These are phyloP conservation scores for Zosterops hypoxanthus DNA, from an alignment of 2,113 vertebrate species.

Conservation along the genomic window DNA sequence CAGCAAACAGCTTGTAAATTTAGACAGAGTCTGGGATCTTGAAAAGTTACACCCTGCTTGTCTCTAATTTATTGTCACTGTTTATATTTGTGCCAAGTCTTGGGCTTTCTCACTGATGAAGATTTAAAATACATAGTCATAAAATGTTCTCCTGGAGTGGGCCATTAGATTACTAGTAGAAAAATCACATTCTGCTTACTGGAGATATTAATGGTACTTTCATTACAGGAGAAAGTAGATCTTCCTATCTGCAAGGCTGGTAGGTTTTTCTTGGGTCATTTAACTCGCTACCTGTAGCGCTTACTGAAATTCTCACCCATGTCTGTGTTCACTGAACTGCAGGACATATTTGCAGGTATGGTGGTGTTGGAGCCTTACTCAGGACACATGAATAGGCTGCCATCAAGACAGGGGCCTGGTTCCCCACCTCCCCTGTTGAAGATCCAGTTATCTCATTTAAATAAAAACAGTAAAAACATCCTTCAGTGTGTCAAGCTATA, in stretches of 20 bases:
- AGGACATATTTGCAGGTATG: not conserved
- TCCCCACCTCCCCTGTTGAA: not conserved
- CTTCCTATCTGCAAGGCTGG: not conserved
- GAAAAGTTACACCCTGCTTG: conserved; percentile 31
- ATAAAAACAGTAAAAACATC: not conserved
- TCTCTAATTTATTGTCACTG: conserved; percentile 58
- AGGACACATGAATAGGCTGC: not conserved
- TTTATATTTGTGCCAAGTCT: conserved; percentile 67
- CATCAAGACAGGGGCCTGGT: not conserved
- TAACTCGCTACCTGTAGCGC: not conserved
- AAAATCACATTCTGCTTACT: not conserved
- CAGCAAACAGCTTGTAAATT: conserved; percentile 72
- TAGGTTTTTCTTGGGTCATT: not conserved
- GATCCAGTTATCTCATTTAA: not conserved
- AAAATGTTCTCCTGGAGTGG: conserved; percentile 32
- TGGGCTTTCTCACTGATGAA: conserved; percentile 34
- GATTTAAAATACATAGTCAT: conserved; percentile 63
- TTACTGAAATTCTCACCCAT: not conserved
- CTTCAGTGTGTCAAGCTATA: not conserved
- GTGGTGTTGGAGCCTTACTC: not conserved
- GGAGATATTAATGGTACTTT: not conserved
- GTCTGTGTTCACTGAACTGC: not conserved
- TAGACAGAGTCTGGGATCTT: conserved; percentile 10
- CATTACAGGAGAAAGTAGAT: not conserved
- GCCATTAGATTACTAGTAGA: not conserved